Evolutionary conservation across 2,797 vertebrate species (phyloP), one percentile per base, ranked within the genome.

Genomic region (Sebastes goodei): DNA sequence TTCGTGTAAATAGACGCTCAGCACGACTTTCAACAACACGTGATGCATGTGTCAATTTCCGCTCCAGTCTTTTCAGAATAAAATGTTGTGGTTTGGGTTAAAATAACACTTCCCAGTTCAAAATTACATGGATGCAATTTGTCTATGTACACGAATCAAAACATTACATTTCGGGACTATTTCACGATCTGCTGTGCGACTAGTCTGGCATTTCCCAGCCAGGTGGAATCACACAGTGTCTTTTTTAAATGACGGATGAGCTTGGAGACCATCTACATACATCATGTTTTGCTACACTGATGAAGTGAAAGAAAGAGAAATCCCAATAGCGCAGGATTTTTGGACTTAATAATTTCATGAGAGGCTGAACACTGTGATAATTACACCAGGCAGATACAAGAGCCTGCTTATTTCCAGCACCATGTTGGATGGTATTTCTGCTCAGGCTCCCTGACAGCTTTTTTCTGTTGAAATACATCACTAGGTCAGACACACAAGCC

Each of bases 341-440:
- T 68, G 63, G 87, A 82, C 77, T 87, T 83, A 82, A 89, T 91
- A 65, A 90, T 89, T 85, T 92, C 84, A 90, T 74, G 82, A 89
- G 81, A 87, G 78, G 72, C 78, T 89, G 89, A 86, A 86, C 86
- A 81, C 81, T 81, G 79, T 62, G 77, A 86, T 74, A 88, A 83
- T 79, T 76, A 75, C 66, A 76, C 23, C 86, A 84, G 83, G 75
- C 78, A 88, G 80, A 70, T 63, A 63, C 72, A 55, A n/a, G 65
- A 79, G 61, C 5, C 61, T 61, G 73, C 60, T 78, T 86, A 77
- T 88, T 85, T 79, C 68, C 80, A 83, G 78, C 73, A 82, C 14
- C 71, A 74, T 49, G 42, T 84, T 66, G 77, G 83, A 52, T 78
- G 69, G 67, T 71, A 63, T 79, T 81, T 72, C 62, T 80, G 23